Evolutionary conservation across 2,888 invertebrate genomes (phyloP), one percentile per base, ranked within the genome.

Genomic region (Trimorus sp.): DNA sequence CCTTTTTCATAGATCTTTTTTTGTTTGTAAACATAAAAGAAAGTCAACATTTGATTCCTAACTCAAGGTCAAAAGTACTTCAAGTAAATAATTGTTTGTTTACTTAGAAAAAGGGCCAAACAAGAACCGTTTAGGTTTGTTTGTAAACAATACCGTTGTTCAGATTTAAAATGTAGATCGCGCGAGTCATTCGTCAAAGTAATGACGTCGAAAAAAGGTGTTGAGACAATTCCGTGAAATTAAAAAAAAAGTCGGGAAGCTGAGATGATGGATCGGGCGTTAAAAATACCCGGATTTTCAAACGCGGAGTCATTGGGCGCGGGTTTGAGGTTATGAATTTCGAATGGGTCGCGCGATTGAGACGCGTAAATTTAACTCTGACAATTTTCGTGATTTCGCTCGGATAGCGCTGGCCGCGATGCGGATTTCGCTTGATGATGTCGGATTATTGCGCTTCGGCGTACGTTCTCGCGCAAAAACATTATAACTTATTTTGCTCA

Each of bases 331-430:
- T 79, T 79, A 73, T 79, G 79, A 58, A 68, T 73, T 71, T 79
- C 48, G 68, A 60, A 79, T 42, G 68, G 54, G 56, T 73, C 71
- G 68, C 66, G 60, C 49, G 73, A 79, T 73, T 66, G 79, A 74
- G 66, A 51, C 56, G 68, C 12, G 68, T 79, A 79, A 79, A 79
- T 68, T 79, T 79, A 79, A 79, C 79, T 79, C 63, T 54, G 62
- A 74, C 68, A 73, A 73, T 73, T 73, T 26, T 65, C 37, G 71
- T 68, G 79, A 73, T 79, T 73, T 58, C 60, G 40, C 62, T 62
- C 26, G 66, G 54, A 60, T 65, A 63, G 15, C 11, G 14, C 65
- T 70, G 77, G 59, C 68, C 53, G 62, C 37, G 73, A 45, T 38
- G 53, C 48, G 60, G 36, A 53, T 37, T 40, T 26, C 26, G 26